These are phyloP conservation scores for Steinernema scapterisci DNA, from an alignment of 2,888 invertebrate species.

Conservation along the genomic window DNA sequence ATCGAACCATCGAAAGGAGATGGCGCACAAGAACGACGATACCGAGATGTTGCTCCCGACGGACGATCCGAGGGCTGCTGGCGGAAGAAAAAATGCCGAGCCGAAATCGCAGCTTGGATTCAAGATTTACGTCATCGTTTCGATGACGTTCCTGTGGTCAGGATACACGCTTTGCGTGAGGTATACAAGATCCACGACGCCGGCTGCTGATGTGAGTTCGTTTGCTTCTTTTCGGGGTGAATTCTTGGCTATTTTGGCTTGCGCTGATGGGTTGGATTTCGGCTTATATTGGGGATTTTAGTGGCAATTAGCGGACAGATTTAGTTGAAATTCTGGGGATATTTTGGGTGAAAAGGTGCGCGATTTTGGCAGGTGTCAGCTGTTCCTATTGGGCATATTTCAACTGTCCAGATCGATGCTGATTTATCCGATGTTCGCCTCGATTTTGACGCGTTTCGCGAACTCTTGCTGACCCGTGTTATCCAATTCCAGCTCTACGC, in stretches of 20 bases:
- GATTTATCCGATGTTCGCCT: too few species aligned
- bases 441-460: too few species aligned
- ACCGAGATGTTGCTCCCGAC: conserved; percentile 22
- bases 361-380: too few species aligned
- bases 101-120: conserved; percentile 33
- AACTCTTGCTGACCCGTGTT: background rate
- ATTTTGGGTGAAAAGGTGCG: too few species aligned
- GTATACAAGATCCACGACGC: conserved; percentile 61
- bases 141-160: conserved; percentile 67
- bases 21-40: conserved; percentile 14
- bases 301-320: too few species aligned
- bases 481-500: conserved; percentile 51
- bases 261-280: too few species aligned
- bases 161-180: conserved; percentile 65
- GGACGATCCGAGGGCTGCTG: conserved; percentile 3
- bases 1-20: background rate
- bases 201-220: conserved; percentile 45
- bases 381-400: too few species aligned
- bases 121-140: conserved; percentile 61
- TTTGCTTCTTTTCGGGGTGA: background rate
- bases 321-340: too few species aligned
- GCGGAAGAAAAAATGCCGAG: background rate
- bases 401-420: too few species aligned
- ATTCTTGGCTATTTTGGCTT: too few species aligned
- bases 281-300: too few species aligned